Conservation (phyloP, 64 coral and sea anemone genomes). For the Porites lutea region DNA sequence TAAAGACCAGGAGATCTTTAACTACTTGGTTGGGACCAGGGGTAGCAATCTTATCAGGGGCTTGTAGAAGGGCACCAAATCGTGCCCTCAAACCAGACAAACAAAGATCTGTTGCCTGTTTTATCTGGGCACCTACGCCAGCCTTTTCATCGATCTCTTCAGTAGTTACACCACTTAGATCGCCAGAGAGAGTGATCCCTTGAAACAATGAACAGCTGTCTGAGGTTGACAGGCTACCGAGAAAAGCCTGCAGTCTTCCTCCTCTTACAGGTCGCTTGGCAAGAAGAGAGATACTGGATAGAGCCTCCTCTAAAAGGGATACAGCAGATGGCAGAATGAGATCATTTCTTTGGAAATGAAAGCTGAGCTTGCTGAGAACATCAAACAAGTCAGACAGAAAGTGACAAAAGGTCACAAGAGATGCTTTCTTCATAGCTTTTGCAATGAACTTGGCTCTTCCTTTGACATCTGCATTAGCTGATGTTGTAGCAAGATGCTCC, state of each 20-base stretch:
- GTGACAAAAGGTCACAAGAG: background rate
- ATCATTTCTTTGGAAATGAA: background rate
- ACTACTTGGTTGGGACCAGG: conserved; percentile 43
- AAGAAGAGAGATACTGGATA: conserved; percentile 29
- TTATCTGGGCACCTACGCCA: conserved; percentile 36
- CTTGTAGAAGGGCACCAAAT: conserved; percentile 40
- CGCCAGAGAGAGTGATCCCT: conserved; percentile 23
- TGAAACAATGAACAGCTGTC: conserved; percentile 39
- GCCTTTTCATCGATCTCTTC: conserved; percentile 36
- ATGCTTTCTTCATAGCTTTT: background rate
- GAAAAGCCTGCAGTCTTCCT: conserved; percentile 39
- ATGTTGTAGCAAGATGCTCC: conserved; percentile 29
- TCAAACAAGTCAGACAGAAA: conserved; percentile 13
- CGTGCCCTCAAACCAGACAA: conserved; percentile 39
- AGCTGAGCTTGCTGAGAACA: background rate
- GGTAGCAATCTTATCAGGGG: background rate
- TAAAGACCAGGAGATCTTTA: conserved; percentile 45
- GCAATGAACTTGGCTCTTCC: background rate
- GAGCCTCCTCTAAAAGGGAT: background rate
- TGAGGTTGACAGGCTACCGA: background rate
- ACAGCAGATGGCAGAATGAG: background rate
- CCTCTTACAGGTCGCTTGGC: conserved; percentile 36
- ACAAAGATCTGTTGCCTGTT: conserved; percentile 51
- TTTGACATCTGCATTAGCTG: background rate
- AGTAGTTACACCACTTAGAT: conserved; percentile 44